Percentiles rank a stretch among this genome's conserved stretches.
Evolutionary conservation across 2,797 vertebrate species (phyloP).

Genomic region (Salarias fasciatus): DNA sequence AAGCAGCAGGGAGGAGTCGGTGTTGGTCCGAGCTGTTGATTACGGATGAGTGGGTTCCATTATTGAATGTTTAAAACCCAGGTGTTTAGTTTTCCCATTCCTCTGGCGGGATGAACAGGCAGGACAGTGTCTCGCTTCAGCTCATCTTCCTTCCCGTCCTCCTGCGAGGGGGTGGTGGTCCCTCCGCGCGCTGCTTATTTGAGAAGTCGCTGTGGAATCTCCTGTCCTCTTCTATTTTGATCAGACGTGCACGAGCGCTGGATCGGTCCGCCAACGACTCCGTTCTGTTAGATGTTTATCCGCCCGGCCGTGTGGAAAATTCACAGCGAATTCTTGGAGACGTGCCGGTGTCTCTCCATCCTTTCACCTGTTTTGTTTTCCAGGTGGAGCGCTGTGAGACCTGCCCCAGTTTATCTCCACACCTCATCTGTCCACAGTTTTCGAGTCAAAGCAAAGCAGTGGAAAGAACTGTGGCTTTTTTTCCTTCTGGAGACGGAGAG

Average conservation of each 20-base stretch:
- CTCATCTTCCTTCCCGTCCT: constrained; percentile 52
- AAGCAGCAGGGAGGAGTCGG: constrained; percentile 47
- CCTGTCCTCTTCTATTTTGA: constrained; percentile 59
- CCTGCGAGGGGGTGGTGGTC: constrained; percentile 48
- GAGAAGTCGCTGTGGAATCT: constrained; percentile 66
- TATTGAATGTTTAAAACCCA: constrained; percentile 66
- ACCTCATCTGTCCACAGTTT: constrained; percentile 25
- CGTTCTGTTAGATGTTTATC: constrained; percentile 56
- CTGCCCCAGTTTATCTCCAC: constrained; percentile 20
- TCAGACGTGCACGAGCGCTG: constrained; percentile 19
- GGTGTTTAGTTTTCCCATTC: constrained; percentile 78
- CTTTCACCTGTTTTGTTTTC: constrained; percentile 68
- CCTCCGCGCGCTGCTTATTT: constrained; percentile 66
- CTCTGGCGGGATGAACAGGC: constrained; percentile 59
- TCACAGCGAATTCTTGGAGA: constrained; percentile 43
- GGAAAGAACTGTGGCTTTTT: constrained; percentile 45
- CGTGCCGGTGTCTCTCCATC: constrained; percentile 28
- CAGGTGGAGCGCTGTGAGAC: constrained; percentile 45
- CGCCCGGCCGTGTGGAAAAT: constrained; percentile 62
- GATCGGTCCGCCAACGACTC: constrained; percentile 56
- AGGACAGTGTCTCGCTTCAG: constrained; percentile 60
- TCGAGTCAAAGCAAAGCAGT: constrained; percentile 21
- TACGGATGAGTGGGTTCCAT: constrained; percentile 58
- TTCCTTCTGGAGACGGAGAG: constrained; percentile 18
- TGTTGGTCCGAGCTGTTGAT: constrained; percentile 53